Evolutionary conservation across 1,140 invertebrate species (phyloP).

Genomic region (Ceratitis capitata): DNA sequence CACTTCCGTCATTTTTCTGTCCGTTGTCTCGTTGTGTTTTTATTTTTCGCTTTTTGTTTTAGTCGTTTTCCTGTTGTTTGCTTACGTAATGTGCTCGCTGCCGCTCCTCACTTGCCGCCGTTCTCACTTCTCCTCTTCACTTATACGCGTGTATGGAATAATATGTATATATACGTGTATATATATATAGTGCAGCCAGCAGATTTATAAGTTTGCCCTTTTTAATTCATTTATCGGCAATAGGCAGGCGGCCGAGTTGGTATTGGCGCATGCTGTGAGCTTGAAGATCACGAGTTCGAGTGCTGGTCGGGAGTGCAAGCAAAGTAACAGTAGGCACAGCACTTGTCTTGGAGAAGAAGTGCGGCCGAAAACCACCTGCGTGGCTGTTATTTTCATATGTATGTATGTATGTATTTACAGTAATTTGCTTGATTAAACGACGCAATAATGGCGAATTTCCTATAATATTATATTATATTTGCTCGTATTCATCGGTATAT

Average conservation of each 20-base stretch:
- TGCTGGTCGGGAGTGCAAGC: too few species aligned
- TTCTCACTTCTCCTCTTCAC: neutral
- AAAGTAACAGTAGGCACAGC: too few species aligned
- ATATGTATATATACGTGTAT: too few species aligned
- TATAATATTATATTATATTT: neutral
- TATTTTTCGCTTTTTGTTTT: neutral
- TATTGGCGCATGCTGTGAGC: too few species aligned
- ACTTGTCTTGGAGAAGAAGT: too few species aligned
- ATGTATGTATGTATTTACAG: too few species aligned
- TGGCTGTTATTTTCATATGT: too few species aligned
- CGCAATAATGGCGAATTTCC: neutral
- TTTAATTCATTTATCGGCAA: neutral
- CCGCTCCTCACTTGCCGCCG: neutral
- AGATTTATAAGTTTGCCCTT: neutral
- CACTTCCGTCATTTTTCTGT: slow-evolving; percentile 8
- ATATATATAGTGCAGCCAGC: neutral
- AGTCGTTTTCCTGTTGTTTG: neutral
- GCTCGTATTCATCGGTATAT: too few species aligned
- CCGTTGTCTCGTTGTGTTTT: neutral
- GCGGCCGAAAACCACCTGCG: too few species aligned
- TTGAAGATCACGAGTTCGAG: too few species aligned
- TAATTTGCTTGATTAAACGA: neutral
- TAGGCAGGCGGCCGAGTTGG: neutral
- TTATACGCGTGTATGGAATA: neutral
- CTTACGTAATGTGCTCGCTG: neutral